These are phyloP conservation scores for Sinohyriopsis cumingii DNA, from an alignment of 2,888 invertebrate species.

Conservation along the genomic window DNA sequence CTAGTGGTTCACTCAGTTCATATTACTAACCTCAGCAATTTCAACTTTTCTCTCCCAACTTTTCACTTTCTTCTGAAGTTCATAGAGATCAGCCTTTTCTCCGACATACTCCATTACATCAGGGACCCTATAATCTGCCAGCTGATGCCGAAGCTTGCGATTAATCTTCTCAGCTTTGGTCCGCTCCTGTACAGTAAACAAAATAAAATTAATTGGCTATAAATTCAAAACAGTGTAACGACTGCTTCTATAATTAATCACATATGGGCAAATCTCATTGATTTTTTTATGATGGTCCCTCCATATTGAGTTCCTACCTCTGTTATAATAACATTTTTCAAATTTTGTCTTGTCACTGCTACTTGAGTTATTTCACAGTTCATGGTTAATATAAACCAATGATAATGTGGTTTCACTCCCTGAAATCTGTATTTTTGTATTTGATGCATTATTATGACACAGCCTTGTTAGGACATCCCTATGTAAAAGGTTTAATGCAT, in stretches of 20 bases:
- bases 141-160: conserved; percentile 66
- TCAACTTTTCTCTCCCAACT: conserved; percentile 72
- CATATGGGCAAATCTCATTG: too few species aligned
- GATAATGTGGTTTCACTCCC: too few species aligned
- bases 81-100: conserved; percentile 70
- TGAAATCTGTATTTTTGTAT: too few species aligned
- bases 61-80: conserved; percentile 70
- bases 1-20: not conserved
- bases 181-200: conserved; percentile 56
- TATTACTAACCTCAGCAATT: conserved; percentile 67
- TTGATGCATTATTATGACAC: too few species aligned
- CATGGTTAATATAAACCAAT: too few species aligned
- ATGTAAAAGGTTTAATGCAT: too few species aligned
- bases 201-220: conserved; percentile 3
- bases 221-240: not conserved
- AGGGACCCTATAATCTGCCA: conserved; percentile 70
- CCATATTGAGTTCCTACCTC: too few species aligned
- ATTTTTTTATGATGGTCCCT: too few species aligned
- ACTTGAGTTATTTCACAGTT: too few species aligned
- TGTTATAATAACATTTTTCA: too few species aligned
- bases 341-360: too few species aligned
- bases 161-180: conserved; percentile 69
- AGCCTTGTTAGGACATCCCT: too few species aligned
- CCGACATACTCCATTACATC: conserved; percentile 72
- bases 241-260: not conserved